Conservation (phyloP, 2,113 vertebrate species). For the Cisticola juncidis region DNA sequence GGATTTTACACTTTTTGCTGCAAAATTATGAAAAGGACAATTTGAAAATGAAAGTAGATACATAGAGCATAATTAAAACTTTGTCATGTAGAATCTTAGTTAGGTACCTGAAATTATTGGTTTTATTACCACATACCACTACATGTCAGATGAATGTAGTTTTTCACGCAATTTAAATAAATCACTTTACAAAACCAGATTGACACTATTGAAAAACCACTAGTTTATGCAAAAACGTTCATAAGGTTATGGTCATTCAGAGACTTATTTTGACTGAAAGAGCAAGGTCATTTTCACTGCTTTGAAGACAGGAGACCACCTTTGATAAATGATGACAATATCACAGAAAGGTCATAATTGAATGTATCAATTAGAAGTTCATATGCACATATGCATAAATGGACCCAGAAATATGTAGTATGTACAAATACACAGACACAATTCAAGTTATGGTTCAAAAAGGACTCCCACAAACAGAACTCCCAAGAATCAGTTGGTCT, state of each 20-base stretch:
- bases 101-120: neutral
- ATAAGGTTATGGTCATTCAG: neutral
- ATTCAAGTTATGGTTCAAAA: neutral
- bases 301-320: neutral
- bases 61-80: neutral
- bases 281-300: neutral
- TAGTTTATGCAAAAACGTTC: neutral
- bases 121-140: neutral
- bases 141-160: neutral
- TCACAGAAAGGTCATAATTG: neutral
- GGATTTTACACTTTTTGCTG: neutral
- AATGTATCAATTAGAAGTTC: neutral
- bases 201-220: neutral
- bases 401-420: neutral
- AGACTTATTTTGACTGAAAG: neutral
- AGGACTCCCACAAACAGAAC: neutral
- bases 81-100: neutral
- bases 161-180: neutral
- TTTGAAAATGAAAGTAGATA: neutral
- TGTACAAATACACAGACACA: neutral
- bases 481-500: neutral
- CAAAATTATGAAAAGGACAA: neutral
- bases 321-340: neutral
- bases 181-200: neutral
- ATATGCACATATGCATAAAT: rapidly evolving